These are phyloP conservation scores for Zaprionus capensis DNA, from an alignment of 1,140 invertebrate species.

Conservation along the genomic window DNA sequence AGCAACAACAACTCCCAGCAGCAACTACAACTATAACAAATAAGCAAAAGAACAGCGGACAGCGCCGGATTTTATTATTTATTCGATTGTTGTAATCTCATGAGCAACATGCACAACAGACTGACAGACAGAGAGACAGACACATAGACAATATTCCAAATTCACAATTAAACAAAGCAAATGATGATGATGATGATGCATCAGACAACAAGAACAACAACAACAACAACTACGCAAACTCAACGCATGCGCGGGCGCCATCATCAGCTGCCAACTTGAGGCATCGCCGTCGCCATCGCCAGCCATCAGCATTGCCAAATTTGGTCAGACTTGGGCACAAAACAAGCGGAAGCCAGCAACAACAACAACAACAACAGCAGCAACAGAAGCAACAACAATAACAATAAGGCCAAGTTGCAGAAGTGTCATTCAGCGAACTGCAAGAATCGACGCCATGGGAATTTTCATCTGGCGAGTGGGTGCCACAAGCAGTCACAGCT, in stretches of 20 bases:
- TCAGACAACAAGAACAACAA: conserved; percentile 13
- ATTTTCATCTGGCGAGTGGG: conserved; percentile 72
- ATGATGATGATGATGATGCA: conserved; percentile 69
- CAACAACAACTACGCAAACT: conserved; percentile 38
- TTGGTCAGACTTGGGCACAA: conserved; percentile 64
- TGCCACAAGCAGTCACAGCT: conserved; percentile 40
- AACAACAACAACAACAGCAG: conserved; percentile 28
- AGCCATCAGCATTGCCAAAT: conserved; percentile 63
- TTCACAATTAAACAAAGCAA: conserved; percentile 77
- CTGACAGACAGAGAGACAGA: conserved; percentile 32
- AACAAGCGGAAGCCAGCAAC: conserved; percentile 56
- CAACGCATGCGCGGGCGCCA: conserved; percentile 79
- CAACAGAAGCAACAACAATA: conserved; percentile 29
- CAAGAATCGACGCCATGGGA: conserved; percentile 64
- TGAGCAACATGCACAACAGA: conserved; percentile 71
- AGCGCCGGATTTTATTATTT: conserved; percentile 51
- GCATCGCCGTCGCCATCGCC: conserved; percentile 35
- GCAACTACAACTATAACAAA: conserved; percentile 34
- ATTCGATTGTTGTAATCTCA: conserved; percentile 79
- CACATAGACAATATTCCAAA: conserved; percentile 38
- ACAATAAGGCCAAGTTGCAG: conserved; percentile 55
- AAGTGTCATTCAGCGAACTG: conserved; percentile 65
- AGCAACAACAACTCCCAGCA: conserved; percentile 30
- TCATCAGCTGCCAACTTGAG: conserved; percentile 68
- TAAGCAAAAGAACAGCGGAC: conserved; percentile 37